Conservation (phyloP, 1,140 invertebrate species). For the Reticulitermes speratus region DNA sequence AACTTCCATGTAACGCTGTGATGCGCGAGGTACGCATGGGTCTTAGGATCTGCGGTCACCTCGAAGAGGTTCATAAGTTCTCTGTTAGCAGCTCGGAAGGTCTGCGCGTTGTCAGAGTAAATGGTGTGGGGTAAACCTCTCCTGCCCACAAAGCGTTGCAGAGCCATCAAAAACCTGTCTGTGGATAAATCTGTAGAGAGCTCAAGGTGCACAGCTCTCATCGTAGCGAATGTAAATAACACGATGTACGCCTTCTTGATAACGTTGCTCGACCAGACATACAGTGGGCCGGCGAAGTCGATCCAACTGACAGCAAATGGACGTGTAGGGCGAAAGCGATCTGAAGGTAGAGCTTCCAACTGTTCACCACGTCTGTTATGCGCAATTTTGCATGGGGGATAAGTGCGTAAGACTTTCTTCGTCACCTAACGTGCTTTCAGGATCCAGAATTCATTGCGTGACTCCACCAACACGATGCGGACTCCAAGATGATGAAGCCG, state of each 20-base stretch:
- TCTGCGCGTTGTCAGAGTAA: too few relatives aligned
- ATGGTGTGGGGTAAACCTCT: slow-evolving; percentile 39
- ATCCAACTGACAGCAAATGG: not conserved
- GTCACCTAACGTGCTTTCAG: not conserved
- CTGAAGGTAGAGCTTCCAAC: not conserved
- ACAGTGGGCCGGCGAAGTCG: slow-evolving; percentile 28
- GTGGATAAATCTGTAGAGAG: slow-evolving; percentile 36
- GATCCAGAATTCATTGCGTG: not conserved
- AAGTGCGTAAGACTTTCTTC: not conserved
- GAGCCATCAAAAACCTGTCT: slow-evolving; percentile 38
- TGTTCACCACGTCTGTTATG: not conserved
- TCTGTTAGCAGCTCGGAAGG: not conserved
- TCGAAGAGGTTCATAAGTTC: not conserved
- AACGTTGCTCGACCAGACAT: not conserved
- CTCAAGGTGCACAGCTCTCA: slow-evolving; percentile 42
- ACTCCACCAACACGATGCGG: not conserved
- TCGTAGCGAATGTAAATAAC: slow-evolving; percentile 35
- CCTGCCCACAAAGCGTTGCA: slow-evolving; percentile 42
- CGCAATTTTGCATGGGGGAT: not conserved
- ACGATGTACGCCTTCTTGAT: not conserved
- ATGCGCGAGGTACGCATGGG: slow-evolving; percentile 23
- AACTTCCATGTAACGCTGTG: not conserved
- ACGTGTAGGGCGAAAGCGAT: not conserved
- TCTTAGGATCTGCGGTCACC: not conserved
- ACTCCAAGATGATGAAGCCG: not conserved